phyloP scores from a whole-genome alignment of 2,888 invertebrate genomes.

The Pemphredon lugubris region DNA sequence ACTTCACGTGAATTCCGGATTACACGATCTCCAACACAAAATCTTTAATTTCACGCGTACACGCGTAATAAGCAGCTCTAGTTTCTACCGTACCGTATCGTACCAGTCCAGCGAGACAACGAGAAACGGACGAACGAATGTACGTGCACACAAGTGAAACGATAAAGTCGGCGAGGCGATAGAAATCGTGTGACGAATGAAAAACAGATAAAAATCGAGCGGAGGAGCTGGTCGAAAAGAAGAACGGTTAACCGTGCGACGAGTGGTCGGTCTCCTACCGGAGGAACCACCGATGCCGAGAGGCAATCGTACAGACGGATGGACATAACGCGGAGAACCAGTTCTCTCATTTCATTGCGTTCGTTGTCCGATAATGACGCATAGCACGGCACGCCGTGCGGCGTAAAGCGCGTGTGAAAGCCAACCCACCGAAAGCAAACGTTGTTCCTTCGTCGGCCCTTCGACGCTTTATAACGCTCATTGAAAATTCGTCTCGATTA shows the following conservation, averaged over 20 bases:
- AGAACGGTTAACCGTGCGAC: slow-evolving; percentile 12
- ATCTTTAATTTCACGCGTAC: no score
- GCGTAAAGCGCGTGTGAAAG: slow-evolving; percentile 57
- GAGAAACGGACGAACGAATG: no score
- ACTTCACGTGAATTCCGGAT: no score
- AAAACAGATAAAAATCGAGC: not conserved
- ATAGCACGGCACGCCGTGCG: slow-evolving; percentile 69
- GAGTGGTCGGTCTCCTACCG: slow-evolving; percentile 32
- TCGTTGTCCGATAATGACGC: slow-evolving; percentile 81
- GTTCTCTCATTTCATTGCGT: slow-evolving; percentile 81
- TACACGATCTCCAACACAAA: no score
- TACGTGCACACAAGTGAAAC: no score
- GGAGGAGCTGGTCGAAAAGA: slow-evolving; percentile 6
- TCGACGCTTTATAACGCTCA: slow-evolving; percentile 49
- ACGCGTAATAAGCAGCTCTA: no score
- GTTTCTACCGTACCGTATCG: no score
- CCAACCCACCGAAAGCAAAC: slow-evolving; percentile 58
- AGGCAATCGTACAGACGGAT: slow-evolving; percentile 61
- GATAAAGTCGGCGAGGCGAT: no score
- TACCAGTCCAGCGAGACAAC: no score
- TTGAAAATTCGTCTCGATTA: slow-evolving; percentile 28
- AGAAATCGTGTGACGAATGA: no score
- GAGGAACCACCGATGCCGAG: slow-evolving; percentile 60
- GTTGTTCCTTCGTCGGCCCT: slow-evolving; percentile 36
- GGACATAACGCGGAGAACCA: slow-evolving; percentile 79